phyloP scores from a whole-genome alignment of 2,888 invertebrate species.

The Leptopilina syphax region DNA sequence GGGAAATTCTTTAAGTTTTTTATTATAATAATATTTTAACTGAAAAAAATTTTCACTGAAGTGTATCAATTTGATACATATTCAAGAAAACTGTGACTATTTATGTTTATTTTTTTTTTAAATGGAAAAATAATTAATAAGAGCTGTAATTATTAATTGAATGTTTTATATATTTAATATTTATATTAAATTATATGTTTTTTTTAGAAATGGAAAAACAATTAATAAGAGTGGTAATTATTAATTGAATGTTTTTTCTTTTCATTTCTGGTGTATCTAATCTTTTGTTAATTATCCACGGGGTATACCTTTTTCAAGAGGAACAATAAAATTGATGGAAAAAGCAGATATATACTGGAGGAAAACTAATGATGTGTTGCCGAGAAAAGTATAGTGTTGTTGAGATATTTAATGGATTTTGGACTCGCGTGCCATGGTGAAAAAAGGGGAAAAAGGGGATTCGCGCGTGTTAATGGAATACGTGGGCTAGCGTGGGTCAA shows the following conservation, averaged over 20 bases:
- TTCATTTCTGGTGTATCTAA: too few species aligned
- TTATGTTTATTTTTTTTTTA: too few species aligned
- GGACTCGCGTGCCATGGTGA: constrained; percentile 51
- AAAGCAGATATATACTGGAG: not conserved
- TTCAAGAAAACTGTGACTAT: too few species aligned
- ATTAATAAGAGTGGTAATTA: not conserved
- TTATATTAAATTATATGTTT: too few species aligned
- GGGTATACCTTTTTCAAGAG: not conserved
- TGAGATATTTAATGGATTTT: constrained; percentile 53
- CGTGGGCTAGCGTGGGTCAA: constrained; percentile 51
- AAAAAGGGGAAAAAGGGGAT: constrained; percentile 45
- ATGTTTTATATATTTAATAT: too few species aligned
- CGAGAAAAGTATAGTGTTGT: constrained; percentile 1
- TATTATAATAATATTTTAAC: too few species aligned
- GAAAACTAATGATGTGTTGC: constrained; percentile 11
- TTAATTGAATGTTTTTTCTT: not conserved
- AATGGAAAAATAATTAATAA: too few species aligned
- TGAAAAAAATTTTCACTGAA: not conserved
- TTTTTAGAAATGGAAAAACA: too few species aligned
- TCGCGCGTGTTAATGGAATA: constrained; percentile 55
- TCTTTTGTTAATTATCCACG: too few species aligned
- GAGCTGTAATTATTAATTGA: too few species aligned
- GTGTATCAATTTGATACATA: not conserved
- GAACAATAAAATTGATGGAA: not conserved
- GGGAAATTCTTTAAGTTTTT: too few species aligned